A percentile compares a stretch with the other conserved stretches of the same genome.
These are phyloP conservation scores for Corapipo altera DNA, from an alignment of 2,113 vertebrate species.

Conservation along the genomic window DNA sequence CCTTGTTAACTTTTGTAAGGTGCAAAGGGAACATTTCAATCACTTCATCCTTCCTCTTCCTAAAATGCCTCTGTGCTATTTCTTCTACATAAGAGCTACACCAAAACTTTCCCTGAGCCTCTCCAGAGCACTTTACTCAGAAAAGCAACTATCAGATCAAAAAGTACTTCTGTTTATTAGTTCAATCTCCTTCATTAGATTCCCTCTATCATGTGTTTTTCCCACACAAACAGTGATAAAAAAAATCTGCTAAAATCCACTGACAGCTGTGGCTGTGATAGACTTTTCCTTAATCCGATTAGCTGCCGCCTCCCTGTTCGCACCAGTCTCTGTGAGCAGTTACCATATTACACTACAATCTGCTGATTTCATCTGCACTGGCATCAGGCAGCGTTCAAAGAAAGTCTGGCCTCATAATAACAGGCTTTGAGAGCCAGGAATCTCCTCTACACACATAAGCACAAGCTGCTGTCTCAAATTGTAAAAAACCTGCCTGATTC, in stretches of 20 bases:
- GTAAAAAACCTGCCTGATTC: neutral
- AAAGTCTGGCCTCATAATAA: conserved; percentile 57
- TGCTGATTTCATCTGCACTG: conserved; percentile 69
- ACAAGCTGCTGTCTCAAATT: conserved; percentile 24
- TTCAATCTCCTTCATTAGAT: conserved; percentile 73
- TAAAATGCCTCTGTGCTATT: neutral
- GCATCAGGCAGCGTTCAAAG: conserved; percentile 63
- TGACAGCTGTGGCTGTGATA: conserved; percentile 68
- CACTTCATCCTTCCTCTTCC: neutral
- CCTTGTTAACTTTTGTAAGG: neutral
- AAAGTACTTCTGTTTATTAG: conserved; percentile 65
- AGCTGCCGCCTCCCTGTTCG: conserved; percentile 57
- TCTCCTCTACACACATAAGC: conserved; percentile 14
- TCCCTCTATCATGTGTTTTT: conserved; percentile 58
- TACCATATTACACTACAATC: conserved; percentile 65
- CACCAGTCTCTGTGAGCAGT: conserved; percentile 61
- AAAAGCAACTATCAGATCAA: conserved; percentile 61
- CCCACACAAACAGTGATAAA: conserved; percentile 59
- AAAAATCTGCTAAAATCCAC: conserved; percentile 67
- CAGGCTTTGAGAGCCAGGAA: conserved; percentile 49
- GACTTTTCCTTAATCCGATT: conserved; percentile 75
- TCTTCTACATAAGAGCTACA: neutral
- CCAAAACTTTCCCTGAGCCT: conserved; percentile 36
- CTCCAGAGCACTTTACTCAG: conserved; percentile 28
- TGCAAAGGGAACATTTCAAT: neutral